Base-by-base conservation (phyloP, 2,888 invertebrate species). In the Ceratothoa steindachneri region DNA sequence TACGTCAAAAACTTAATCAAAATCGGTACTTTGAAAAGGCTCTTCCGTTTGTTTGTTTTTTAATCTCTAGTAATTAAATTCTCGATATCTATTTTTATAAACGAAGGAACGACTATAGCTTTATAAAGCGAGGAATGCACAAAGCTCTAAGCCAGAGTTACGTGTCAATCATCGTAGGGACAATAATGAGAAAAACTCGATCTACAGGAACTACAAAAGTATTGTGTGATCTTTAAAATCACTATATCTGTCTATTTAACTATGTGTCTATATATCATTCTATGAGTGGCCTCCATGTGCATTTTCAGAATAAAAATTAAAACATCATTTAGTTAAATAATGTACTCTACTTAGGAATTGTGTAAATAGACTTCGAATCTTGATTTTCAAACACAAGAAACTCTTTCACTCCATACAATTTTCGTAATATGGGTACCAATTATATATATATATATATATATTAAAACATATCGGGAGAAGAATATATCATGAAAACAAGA, bases 391-490 rank as follows among this genome's bases (percentile, higher is more conserved):
- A n/a, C n/a, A n/a, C n/a, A n/a, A n/a, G n/a, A n/a, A n/a, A n/a
- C n/a, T n/a, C n/a, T n/a, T n/a, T n/a, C 15, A 41, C 41, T 41
- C 41, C 15, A 41, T 41, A 41, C 15, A 41, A 41, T 41, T 41
- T 41, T 41, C 41, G n/a, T n/a, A n/a, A 55, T 55, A 55, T 55
- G 19, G 7, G 19, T 55, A 55, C 19, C 7, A 15, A 55, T 12
- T 19, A 55, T 55, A 55, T 55, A 55, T 55, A 55, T 55, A 55
- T 55, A 55, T 55, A 55, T 55, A 55, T 55, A 55, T 55, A 55
- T 55, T 15, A 15, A 55, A 15, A 55, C 19, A 55, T 55, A 55
- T 55, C 5, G 15, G 19, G 15, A 55, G 7, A 15, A 41, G 41
- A 5, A 41, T 9, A 41, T 41, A 41, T 41, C 41, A 41, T 41